Evolutionary conservation across 2,888 invertebrate species (phyloP).

Genomic region (Argyresthia albistria): DNA sequence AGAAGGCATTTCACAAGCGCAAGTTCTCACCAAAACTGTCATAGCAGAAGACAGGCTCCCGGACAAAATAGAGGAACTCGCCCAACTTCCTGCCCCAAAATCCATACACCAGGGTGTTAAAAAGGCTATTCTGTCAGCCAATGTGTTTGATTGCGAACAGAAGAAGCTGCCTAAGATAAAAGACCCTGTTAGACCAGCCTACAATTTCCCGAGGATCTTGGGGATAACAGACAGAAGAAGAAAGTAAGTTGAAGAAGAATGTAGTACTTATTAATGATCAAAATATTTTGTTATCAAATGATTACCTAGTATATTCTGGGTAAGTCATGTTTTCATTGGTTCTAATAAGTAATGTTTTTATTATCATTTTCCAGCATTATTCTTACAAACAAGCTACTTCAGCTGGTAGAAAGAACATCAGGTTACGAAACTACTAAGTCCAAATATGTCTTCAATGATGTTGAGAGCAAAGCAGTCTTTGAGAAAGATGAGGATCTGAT

Average conservation of each 20-base stretch:
- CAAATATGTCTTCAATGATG: constrained; percentile 73
- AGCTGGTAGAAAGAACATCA: constrained; percentile 77
- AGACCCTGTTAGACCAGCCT: constrained; percentile 79
- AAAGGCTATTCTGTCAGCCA: constrained; percentile 75
- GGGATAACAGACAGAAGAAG: constrained; percentile 81
- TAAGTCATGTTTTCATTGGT: too few species aligned
- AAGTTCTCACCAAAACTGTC: constrained; percentile 85
- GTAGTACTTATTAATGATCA: too few species aligned
- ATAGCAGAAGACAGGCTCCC: constrained; percentile 75
- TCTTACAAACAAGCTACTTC: constrained; percentile 75
- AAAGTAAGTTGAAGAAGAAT: constrained; percentile 69
- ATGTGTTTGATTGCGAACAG: constrained; percentile 85
- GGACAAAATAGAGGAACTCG: constrained; percentile 65
- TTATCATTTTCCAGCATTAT: constrained; percentile 73
- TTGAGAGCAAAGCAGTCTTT: constrained; percentile 69
- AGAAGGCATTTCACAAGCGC: constrained; percentile 84
- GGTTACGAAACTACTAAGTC: constrained; percentile 66
- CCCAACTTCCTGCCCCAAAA: constrained; percentile 59
- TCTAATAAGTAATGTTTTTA: neutral
- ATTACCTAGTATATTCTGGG: too few species aligned
- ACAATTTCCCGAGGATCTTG: constrained; percentile 78
- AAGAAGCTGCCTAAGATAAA: constrained; percentile 81
- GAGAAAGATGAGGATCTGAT: constrained; percentile 74
- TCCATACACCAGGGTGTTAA: constrained; percentile 73
- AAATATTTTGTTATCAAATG: too few species aligned